Evolutionary conservation across 2,797 vertebrate species (phyloP).

Genomic region (Acanthurus tractus): DNA sequence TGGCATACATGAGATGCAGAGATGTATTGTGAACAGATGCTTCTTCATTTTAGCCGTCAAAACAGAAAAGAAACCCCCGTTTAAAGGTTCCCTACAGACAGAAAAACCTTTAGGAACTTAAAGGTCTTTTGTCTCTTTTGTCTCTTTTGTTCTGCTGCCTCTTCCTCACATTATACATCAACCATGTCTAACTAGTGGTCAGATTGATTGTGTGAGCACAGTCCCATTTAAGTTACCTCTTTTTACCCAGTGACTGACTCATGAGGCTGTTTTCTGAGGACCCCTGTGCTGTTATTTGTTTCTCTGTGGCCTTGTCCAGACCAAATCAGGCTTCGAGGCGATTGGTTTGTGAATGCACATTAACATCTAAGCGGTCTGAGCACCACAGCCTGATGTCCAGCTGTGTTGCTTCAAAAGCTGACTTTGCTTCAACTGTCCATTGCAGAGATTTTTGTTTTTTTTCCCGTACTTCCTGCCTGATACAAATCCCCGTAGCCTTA

Average conservation of each 20-base stretch:
- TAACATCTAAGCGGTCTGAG: too few species aligned
- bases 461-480: too few species aligned
- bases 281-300: conserved; percentile 23
- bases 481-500: too few species aligned
- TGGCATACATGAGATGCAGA: too few species aligned
- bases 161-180: conserved; percentile 17
- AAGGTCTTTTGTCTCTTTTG: conserved; percentile 15
- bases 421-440: too few species aligned
- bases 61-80: not conserved
- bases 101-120: not conserved
- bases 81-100: conserved; percentile 5
- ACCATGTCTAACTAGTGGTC: conserved; percentile 42
- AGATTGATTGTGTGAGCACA: conserved; percentile 31
- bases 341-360: too few species aligned
- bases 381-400: too few species aligned
- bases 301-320: not conserved
- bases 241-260: conserved; percentile 41
- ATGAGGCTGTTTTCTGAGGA: conserved; percentile 8
- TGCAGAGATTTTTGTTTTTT: too few species aligned
- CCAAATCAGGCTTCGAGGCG: too few species aligned
- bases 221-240: conserved; percentile 8
- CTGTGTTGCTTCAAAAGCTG: too few species aligned
- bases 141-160: conserved; percentile 12
- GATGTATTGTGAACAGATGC: not conserved
- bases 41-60: conserved; percentile 24